Evolutionary conservation across 2,888 invertebrate genomes (phyloP).

Genomic region (Heliconius ismenius): DNA sequence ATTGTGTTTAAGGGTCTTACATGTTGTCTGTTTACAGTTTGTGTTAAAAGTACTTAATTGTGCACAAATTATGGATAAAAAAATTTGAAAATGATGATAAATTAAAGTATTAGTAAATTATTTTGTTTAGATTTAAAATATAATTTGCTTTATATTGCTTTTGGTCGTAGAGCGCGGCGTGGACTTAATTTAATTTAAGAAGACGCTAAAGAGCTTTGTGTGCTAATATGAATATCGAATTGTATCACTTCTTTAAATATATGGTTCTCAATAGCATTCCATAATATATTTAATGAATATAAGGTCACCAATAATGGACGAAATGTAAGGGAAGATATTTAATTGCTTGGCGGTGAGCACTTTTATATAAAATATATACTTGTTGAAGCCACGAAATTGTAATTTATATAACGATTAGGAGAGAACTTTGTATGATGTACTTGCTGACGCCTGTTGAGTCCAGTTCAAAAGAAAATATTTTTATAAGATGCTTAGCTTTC

Average conservation of each 20-base stretch:
- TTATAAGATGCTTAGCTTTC: conserved; percentile 81
- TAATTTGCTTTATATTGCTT: conserved; percentile 29
- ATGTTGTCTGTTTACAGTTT: conserved; percentile 37
- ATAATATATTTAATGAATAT: conserved; percentile 46
- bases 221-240: conserved; percentile 41
- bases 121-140: conserved; percentile 23
- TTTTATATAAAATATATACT: conserved; percentile 52
- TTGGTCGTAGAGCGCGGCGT: conserved; percentile 37
- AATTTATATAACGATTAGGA: conserved; percentile 43
- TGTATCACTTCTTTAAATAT: conserved; percentile 41
- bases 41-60: conserved; percentile 37
- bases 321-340: conserved; percentile 37
- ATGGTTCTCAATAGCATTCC: conserved; percentile 57
- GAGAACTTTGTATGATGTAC: conserved; percentile 51
- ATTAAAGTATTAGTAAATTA: conserved; percentile 25
- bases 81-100: conserved; percentile 17
- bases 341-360: conserved; percentile 47
- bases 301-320: conserved; percentile 15
- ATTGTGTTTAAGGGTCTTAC: conserved; percentile 49
- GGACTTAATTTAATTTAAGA: conserved; percentile 40
- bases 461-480: conserved; percentile 73
- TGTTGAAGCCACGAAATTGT: conserved; percentile 50
- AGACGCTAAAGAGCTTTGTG: conserved; percentile 51
- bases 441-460: conserved; percentile 69
- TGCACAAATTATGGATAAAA: conserved; percentile 17